Conservation (phyloP, 1,140 invertebrate species). For the Drosophila triauraria region DNA sequence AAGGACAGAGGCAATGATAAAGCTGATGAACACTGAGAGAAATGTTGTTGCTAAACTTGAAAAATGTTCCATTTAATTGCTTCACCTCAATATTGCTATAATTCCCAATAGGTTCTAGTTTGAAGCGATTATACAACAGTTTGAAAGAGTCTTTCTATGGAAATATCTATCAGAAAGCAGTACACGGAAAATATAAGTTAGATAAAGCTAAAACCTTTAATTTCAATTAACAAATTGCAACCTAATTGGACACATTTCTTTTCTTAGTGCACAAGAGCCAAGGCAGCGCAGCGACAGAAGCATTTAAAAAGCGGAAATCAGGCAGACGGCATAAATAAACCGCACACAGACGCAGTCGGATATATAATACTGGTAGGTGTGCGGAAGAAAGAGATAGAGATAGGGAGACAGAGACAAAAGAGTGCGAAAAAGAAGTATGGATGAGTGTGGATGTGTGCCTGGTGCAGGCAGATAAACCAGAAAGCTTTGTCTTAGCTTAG, state of each 20-base stretch:
- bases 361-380: constrained; percentile 20
- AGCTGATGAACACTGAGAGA: constrained; percentile 22
- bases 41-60: too few species aligned
- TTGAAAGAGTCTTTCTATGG: neutral
- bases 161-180: neutral
- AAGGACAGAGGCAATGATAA: constrained; percentile 53
- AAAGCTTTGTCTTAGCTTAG: constrained; percentile 47
- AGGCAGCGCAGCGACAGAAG: constrained; percentile 43
- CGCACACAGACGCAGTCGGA: constrained; percentile 35
- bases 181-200: too few species aligned
- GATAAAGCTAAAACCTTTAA: neutral
- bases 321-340: constrained; percentile 77
- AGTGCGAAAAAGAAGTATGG: constrained; percentile 14
- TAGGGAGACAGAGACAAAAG: constrained; percentile 4
- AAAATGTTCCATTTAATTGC: too few species aligned
- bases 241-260: neutral
- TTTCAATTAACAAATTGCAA: neutral
- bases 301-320: constrained; percentile 83
- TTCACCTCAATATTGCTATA: neutral
- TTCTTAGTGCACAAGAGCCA: constrained; percentile 1
- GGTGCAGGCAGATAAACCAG: constrained; percentile 43
- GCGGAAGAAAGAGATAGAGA: neutral
- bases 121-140: neutral
- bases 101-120: neutral
- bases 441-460: constrained; percentile 6